A percentile compares a stretch with the other conserved stretches of the same genome.
phyloP scores from a whole-genome alignment of 2,888 invertebrate species.

The Troglohyphantes excavatus region DNA sequence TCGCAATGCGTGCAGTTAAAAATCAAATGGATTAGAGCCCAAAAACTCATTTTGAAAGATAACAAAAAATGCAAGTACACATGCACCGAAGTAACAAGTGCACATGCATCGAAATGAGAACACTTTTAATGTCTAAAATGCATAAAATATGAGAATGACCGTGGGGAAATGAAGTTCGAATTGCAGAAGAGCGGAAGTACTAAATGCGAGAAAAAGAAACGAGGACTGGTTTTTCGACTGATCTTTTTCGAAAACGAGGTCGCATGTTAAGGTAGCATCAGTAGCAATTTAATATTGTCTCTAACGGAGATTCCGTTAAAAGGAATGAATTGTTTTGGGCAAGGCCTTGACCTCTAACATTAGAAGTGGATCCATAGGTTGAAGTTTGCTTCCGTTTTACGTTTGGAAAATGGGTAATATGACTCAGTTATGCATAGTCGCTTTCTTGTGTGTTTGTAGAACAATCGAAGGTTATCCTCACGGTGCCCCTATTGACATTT shows the following conservation, averaged over 20 bases:
- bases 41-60: no score
- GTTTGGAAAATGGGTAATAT: background rate
- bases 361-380: background rate
- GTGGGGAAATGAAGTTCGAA: constrained; percentile 11
- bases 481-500: constrained; percentile 67
- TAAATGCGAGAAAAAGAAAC: constrained; percentile 27
- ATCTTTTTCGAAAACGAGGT: constrained; percentile 59
- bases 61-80: no score
- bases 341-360: constrained; percentile 21
- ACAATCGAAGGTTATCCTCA: constrained; percentile 52
- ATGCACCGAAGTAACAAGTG: background rate
- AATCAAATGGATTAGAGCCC: no score
- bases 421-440: background rate
- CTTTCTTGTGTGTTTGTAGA: background rate
- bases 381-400: background rate
- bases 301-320: constrained; percentile 14
- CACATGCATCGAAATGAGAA: constrained; percentile 16
- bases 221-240: constrained; percentile 66
- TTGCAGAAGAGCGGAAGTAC: constrained; percentile 17
- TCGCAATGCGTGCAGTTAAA: no score
- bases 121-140: background rate
- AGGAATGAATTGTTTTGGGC: background rate
- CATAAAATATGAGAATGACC: constrained; percentile 8
- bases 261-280: constrained; percentile 5
- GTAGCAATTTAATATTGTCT: constrained; percentile 26